Evolutionary conservation across 2,888 invertebrate species (phyloP).

Genomic region (Lysandra coridon): DNA sequence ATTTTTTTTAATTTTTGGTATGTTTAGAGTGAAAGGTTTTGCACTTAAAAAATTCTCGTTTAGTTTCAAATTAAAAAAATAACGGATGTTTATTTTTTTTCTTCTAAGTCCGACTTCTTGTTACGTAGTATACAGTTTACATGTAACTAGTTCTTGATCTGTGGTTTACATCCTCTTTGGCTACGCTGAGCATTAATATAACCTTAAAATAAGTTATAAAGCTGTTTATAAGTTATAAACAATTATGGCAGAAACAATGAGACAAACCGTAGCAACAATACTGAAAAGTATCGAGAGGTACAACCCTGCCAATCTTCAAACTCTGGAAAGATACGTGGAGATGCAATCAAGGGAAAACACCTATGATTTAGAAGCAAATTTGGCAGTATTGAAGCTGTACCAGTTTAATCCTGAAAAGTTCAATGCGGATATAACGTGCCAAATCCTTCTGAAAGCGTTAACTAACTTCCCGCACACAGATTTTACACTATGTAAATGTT

Average conservation of each 20-base stretch:
- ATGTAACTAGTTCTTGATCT: no score
- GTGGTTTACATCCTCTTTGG: no score
- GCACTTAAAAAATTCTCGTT: no score
- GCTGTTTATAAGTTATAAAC: background rate
- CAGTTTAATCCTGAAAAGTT: conserved; percentile 96
- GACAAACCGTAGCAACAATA: conserved; percentile 91
- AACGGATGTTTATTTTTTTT: no score
- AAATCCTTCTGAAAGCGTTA: conserved; percentile 95
- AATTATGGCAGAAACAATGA: conserved; percentile 90
- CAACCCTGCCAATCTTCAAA: conserved; percentile 96
- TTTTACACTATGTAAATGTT: conserved; percentile 98
- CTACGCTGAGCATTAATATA: background rate
- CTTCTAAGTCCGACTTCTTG: no score
- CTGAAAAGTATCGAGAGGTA: conserved; percentile 97
- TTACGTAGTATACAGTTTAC: no score
- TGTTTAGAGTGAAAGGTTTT: no score
- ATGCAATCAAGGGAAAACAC: conserved; percentile 95
- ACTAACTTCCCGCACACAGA: conserved; percentile 99
- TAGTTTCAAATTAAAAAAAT: no score
- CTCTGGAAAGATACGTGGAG: conserved; percentile 95
- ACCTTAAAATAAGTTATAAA: conserved; percentile 9
- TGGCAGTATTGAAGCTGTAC: conserved; percentile 97
- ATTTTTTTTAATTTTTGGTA: no score
- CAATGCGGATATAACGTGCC: conserved; percentile 90
- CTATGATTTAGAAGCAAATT: conserved; percentile 97